Evolutionary conservation across 2,888 invertebrate species (phyloP).

Genomic region (Tyria jacobaeae): DNA sequence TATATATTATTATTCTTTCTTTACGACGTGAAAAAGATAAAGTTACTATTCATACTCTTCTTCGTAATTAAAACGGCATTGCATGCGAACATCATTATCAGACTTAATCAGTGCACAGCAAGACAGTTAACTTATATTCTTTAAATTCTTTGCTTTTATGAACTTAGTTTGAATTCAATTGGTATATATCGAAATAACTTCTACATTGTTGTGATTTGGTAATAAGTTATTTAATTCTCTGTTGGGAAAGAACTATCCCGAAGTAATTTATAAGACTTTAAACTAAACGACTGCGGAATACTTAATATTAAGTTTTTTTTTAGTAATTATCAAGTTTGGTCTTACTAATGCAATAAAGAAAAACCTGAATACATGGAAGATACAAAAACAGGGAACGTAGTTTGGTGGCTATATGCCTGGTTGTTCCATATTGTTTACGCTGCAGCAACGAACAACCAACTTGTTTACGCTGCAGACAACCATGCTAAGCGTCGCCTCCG

Average conservation of each 20-base stretch:
- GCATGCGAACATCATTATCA: constrained; percentile 74
- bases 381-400: neutral
- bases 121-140: constrained; percentile 69
- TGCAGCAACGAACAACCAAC: neutral
- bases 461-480: too few species aligned
- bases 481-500: neutral
- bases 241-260: constrained; percentile 17
- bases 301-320: too few species aligned
- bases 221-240: constrained; percentile 14
- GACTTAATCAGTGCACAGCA: constrained; percentile 79
- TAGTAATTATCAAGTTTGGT: too few species aligned
- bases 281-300: too few species aligned
- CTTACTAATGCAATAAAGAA: neutral
- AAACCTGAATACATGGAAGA: neutral
- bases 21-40: too few species aligned
- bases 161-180: constrained; percentile 45
- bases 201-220: constrained; percentile 20
- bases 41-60: constrained; percentile 56
- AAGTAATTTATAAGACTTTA: constrained; percentile 9
- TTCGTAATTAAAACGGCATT: constrained; percentile 77
- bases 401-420: neutral
- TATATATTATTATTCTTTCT: too few species aligned
- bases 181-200: constrained; percentile 28
- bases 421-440: neutral
- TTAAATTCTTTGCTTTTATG: constrained; percentile 66